A percentile compares a stretch with the other conserved stretches of the same genome.
Evolutionary conservation across 2,888 invertebrate genomes (phyloP).

Genomic region (Amphimallon solstitiale): DNA sequence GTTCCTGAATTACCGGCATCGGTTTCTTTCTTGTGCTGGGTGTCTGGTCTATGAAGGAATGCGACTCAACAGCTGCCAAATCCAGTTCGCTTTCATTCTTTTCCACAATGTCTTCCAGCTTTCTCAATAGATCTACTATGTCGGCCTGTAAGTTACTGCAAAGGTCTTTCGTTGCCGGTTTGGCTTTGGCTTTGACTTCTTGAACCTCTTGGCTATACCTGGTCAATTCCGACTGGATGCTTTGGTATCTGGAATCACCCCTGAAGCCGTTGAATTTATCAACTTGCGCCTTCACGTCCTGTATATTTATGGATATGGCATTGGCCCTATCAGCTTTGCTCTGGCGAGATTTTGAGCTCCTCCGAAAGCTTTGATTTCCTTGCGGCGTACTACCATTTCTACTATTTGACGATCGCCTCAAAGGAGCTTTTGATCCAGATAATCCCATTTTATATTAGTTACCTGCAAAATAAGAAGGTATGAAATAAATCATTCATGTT

Average conservation of each 20-base stretch:
- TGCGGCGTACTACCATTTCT: background rate
- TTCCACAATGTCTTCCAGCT: constrained; percentile 41
- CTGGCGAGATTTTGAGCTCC: constrained; percentile 7
- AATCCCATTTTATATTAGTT: constrained; percentile 24
- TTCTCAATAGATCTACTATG: constrained; percentile 39
- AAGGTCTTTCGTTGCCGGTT: constrained; percentile 32
- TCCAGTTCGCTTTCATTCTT: constrained; percentile 46
- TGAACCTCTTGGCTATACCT: constrained; percentile 38
- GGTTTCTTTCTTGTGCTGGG: constrained; percentile 18
- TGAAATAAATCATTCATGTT: too few relatives aligned
- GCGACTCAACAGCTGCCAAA: constrained; percentile 49
- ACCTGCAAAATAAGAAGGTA: too few relatives aligned
- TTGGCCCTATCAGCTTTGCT: constrained; percentile 25
- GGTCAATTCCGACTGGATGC: constrained; percentile 40
- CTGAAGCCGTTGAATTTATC: constrained; percentile 40
- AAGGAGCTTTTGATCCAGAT: constrained; percentile 4
- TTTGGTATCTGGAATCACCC: constrained; percentile 37
- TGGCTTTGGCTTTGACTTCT: constrained; percentile 35
- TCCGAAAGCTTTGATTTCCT: background rate
- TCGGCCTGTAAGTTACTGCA: constrained; percentile 41
- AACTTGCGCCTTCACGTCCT: constrained; percentile 35
- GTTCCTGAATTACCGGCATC: background rate
- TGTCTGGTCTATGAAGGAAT: constrained; percentile 47
- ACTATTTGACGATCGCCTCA: background rate
- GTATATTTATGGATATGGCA: constrained; percentile 22